Evolutionary conservation across 2,113 vertebrate genomes (phyloP), one percentile per base, ranked within the genome.

Genomic region (Poecilia latipinna): DNA sequence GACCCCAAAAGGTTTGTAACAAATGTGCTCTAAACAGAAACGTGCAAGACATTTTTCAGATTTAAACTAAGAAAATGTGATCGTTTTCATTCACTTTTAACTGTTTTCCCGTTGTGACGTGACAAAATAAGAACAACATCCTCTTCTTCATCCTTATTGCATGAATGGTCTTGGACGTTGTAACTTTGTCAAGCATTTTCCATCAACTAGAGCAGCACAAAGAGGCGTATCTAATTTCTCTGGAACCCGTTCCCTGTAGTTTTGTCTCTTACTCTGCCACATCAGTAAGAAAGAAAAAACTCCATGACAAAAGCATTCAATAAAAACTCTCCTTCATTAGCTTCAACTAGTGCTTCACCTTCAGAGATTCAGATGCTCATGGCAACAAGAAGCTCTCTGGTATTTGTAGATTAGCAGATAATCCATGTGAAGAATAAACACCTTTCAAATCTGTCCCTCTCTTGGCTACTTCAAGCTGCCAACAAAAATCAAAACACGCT

Each of bases 351-450:
- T 74, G 65, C 72, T 60, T 85, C 68, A 26, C 63, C 71, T 33
- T 72, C 28, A 81, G 85, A 83, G 74, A 78, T 85, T 85, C 70
- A 83, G 78, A 61, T 33, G 63, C 80, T 79, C 48, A 66, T 78
- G 48, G 68, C 65, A n/a, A 77, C n/a, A 26, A 72, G 51, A 28
- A 74, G 33, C 73, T 66, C 44, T 57, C 1, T 60, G 79, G 66
- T 64, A 54, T 75, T 84, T 77, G 64, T 83, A 76, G 82, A 84
- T 83, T 73, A 74, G 62, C 1, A 76, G 62, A 71, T 80, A 86
- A 90, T 90, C 84, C 80, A 42, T 78, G 62, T 82, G 70, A 84
- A 90, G 81, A 84, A 80, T 72, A 82, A 88, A 82, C 61, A 77
- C 72, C 62, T 77, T 71, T 74, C 83, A 68, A 91, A 77, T 79